Conservation (phyloP, 2,888 invertebrate genomes). For the Drosophila anomalata region DNA sequence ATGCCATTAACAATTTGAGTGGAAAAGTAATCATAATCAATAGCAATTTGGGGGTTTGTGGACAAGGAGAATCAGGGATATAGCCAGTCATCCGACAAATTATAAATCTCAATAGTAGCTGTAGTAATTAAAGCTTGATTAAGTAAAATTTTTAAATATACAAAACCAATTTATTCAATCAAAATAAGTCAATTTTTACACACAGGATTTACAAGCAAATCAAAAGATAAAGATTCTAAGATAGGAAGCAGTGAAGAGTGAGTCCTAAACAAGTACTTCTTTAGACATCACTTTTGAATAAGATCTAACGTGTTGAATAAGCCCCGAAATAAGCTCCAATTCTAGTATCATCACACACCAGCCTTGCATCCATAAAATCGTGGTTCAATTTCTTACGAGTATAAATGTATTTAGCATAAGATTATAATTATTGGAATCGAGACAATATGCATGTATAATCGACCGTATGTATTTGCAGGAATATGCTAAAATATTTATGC, state of each 20-base stretch:
- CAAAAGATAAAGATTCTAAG: not conserved
- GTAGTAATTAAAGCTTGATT: no score
- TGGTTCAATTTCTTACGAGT: slow-evolving; percentile 61
- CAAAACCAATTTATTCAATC: slow-evolving; percentile 1
- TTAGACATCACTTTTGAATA: not conserved
- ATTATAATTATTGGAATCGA: slow-evolving; percentile 64
- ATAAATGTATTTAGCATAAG: slow-evolving; percentile 59
- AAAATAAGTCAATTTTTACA: not conserved
- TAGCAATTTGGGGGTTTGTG: slow-evolving; percentile 6
- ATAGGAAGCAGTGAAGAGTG: not conserved
- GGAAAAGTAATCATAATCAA: slow-evolving; percentile 8
- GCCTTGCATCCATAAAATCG: slow-evolving; percentile 3
- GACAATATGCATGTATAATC: slow-evolving; percentile 57
- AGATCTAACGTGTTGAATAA: not conserved
- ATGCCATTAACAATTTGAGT: slow-evolving; percentile 20
- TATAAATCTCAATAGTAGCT: no score
- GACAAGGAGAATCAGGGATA: not conserved
- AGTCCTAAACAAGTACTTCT: not conserved
- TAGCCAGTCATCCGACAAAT: not conserved
- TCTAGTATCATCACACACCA: not conserved
- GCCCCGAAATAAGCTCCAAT: not conserved
- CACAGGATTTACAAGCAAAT: not conserved
- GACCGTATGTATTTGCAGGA: slow-evolving; percentile 63
- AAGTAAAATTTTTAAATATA: not conserved
- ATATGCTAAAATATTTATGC: slow-evolving; percentile 74